These are phyloP conservation scores for Mus minutoides DNA, from an alignment of 2,797 vertebrate species.

Conservation along the genomic window DNA sequence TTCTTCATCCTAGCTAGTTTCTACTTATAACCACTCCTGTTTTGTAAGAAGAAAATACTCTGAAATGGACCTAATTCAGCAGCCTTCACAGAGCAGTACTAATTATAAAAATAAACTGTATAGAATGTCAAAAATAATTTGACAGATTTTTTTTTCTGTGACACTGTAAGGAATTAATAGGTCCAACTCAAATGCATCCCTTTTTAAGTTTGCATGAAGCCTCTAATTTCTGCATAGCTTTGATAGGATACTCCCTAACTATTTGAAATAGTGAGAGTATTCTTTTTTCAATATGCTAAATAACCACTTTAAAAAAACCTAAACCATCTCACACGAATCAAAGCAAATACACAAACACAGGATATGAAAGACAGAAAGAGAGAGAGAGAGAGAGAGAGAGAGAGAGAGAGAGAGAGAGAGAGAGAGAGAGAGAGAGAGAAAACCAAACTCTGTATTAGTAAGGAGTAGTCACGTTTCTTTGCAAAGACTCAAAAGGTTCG, in stretches of 20 bases:
- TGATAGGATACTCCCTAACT: background rate
- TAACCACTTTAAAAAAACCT: background rate
- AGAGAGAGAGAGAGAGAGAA: background rate
- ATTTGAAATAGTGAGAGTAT: background rate
- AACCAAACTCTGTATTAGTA: background rate
- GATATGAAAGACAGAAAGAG: accelerated
- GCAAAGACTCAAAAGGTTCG: background rate
- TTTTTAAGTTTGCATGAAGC: slow-evolving; percentile 63
- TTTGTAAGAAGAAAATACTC: slow-evolving; percentile 74
- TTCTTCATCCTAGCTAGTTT: slow-evolving; percentile 75
- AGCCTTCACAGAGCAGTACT: slow-evolving; percentile 63
- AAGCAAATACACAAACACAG: background rate
- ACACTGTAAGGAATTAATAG: slow-evolving; percentile 76
- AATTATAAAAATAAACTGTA: slow-evolving; percentile 76
- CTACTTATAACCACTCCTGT: slow-evolving; percentile 74
- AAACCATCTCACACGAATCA: background rate
- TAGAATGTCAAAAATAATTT: slow-evolving; percentile 78
- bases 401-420: no score
- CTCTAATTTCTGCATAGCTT: slow-evolving; percentile 28
- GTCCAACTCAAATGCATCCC: slow-evolving; percentile 65
- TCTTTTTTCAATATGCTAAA: background rate
- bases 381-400: no score
- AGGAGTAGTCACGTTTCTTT: background rate
- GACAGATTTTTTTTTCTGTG: slow-evolving; percentile 65
- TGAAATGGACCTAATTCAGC: slow-evolving; percentile 68